Base-by-base conservation (phyloP, 2,888 invertebrate species). In the Acleris sparsana region DNA sequence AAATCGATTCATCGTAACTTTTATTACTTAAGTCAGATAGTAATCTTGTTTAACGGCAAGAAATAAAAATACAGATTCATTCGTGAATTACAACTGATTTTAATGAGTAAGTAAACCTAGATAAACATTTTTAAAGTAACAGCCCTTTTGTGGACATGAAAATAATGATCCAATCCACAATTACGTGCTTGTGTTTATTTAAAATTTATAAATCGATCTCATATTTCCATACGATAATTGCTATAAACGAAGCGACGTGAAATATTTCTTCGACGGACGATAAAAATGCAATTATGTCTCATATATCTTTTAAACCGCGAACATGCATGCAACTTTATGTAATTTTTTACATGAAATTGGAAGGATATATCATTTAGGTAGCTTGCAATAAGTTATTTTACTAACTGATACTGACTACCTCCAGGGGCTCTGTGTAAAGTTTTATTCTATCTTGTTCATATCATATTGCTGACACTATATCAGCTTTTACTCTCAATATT, bases 271-370 rank as follows among this genome's bases (percentile, higher is more conserved):
- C 77, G 76, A 73, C 66, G 67, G 67, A 70, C 74, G 75, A 78
- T 80, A 77, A 76, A 73, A 72, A 73, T 72, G 79, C 73, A 80
- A 82, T 82, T 80, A 80, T 66, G 60, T 73, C 68, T 70, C 71
- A 73, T 73, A 68, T 63, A 75, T 75, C 72, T 39, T 25, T 73
- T 75, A 71, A 75, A 75, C 73, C 71, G 73, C 74, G 75, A 55
- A 59, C 57, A 44, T 52, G 33, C 51, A 57, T 52, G 25, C 22
- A 52, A 17, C 52, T 56, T 61, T 51, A 11, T 51, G 51, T 22
- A 52, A 66, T 66, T 59, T n/a, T 59, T 66, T 56, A 61, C 48
- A 46, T 61, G 39, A 63, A 63, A 51, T 49, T 56, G 43, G 55
- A 63, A 39, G 58, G 46, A 64, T 59, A 18, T 53, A 49, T 57